These are phyloP conservation scores for Microchrysa polita DNA, from an alignment of 2,888 invertebrate species.

Conservation along the genomic window DNA sequence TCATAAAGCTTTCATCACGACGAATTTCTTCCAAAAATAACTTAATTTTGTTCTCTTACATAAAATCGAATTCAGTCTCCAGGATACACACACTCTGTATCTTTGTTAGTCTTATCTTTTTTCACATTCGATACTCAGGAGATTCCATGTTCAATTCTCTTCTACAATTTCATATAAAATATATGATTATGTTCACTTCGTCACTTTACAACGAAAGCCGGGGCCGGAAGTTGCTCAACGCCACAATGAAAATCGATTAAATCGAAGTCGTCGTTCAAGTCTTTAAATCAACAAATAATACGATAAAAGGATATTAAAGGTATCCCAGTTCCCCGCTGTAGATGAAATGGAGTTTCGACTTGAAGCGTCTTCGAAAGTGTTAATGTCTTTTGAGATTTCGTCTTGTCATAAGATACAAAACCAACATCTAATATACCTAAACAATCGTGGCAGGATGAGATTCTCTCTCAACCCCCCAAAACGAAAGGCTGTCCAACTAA, in stretches of 20 bases:
- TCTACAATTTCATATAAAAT: no score
- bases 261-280: constrained; percentile 13
- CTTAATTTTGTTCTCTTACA: constrained; percentile 8
- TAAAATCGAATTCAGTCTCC: not conserved
- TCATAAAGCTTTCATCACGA: constrained; percentile 33
- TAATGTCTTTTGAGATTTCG: not conserved
- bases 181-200: no score
- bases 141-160: no score
- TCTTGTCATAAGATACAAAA: not conserved
- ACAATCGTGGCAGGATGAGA: no score
- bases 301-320: no score
- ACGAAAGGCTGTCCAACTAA: not conserved
- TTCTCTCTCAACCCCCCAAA: no score
- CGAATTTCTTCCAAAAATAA: constrained; percentile 21
- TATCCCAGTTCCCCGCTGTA: no score
- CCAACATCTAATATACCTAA: not conserved
- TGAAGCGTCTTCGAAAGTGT: not conserved
- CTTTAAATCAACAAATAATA: not conserved
- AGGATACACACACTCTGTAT: not conserved
- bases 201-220: no score
- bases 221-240: no score
- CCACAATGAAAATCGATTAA: constrained; percentile 20
- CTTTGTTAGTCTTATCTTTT: not conserved
- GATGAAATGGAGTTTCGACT: no score
- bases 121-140: no score